Evolutionary conservation across 1,140 invertebrate species (phyloP).

Genomic region (Drosophila sp.): DNA sequence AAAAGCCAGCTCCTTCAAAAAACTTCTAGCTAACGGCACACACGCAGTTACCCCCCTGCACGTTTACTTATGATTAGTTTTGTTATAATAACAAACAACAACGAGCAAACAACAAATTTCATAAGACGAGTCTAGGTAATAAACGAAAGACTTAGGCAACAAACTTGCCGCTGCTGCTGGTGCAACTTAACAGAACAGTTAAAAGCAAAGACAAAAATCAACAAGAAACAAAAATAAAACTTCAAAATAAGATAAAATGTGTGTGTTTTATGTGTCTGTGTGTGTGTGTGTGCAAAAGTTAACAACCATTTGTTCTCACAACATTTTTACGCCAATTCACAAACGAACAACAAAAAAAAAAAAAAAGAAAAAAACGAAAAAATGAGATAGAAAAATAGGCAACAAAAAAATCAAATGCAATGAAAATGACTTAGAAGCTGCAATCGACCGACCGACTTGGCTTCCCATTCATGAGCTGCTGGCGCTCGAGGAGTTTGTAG

Average conservation of each 20-base stretch:
- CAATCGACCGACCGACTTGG: conserved; percentile 28
- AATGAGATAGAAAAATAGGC: neutral
- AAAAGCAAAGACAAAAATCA: conserved; percentile 71
- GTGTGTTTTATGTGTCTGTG: neutral
- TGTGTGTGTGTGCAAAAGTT: conserved; percentile 67
- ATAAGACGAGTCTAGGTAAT: conserved; percentile 49
- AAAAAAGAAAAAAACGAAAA: conserved; percentile 25
- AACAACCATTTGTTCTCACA: conserved; percentile 81
- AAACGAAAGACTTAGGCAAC: conserved; percentile 72
- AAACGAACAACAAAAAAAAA: conserved; percentile 50
- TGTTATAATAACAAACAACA: conserved; percentile 27
- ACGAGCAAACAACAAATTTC: conserved; percentile 31
- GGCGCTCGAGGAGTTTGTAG: conserved; percentile 70
- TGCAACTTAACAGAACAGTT: conserved; percentile 53
- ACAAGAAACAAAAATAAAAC: conserved; percentile 31
- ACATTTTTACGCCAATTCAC: conserved; percentile 80
- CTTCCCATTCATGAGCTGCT: conserved; percentile 76
- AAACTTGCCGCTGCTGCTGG: conserved; percentile 52
- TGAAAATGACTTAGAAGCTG: conserved; percentile 76
- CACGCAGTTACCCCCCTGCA: conserved; percentile 25
- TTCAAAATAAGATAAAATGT: conserved; percentile 23
- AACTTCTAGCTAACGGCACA: conserved; percentile 44
- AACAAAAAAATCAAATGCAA: conserved; percentile 42
- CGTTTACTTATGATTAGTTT: conserved; percentile 51
- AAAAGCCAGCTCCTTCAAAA: conserved; percentile 20